phyloP scores from a whole-genome alignment of 2,797 vertebrate species.

The Mormyrus proboscirostris region DNA sequence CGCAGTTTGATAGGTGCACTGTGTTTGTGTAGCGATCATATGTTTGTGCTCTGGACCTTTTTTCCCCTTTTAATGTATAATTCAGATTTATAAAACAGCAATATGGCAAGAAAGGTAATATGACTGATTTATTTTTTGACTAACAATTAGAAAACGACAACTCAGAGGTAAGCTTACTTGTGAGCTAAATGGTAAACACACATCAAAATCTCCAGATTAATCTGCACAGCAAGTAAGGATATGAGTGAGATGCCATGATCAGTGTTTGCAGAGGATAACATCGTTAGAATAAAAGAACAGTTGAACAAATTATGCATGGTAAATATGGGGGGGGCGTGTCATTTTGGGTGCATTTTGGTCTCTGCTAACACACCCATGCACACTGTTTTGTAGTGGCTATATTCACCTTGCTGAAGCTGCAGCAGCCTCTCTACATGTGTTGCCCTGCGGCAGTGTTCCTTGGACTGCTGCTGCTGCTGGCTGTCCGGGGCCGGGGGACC shows the following conservation, averaged over 20 bases:
- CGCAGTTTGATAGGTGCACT: neutral
- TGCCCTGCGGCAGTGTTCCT: constrained; percentile 54
- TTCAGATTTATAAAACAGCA: neutral
- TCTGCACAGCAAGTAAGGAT: neutral
- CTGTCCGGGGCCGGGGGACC: constrained; percentile 34
- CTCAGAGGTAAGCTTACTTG: neutral
- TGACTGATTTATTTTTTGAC: neutral
- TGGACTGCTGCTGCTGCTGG: constrained; percentile 60
- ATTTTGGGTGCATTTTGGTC: neutral
- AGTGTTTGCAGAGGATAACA: neutral
- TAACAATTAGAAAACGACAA: neutral
- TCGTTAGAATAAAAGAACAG: neutral
- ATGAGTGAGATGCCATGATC: neutral
- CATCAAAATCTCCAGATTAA: neutral
- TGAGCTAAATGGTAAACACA: neutral
- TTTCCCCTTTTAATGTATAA: neutral
- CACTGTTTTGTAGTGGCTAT: constrained; percentile 52
- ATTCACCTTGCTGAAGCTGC: constrained; percentile 58
- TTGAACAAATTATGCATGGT: neutral
- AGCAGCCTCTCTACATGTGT: constrained; percentile 54
- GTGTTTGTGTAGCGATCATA: neutral
- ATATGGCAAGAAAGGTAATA: neutral
- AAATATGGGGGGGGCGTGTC: neutral
- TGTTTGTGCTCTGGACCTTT: neutral
- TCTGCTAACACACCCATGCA: neutral